These are phyloP conservation scores for Enteromius fasciolatus DNA, from an alignment of 2,797 vertebrate genomes.

Conservation along the genomic window DNA sequence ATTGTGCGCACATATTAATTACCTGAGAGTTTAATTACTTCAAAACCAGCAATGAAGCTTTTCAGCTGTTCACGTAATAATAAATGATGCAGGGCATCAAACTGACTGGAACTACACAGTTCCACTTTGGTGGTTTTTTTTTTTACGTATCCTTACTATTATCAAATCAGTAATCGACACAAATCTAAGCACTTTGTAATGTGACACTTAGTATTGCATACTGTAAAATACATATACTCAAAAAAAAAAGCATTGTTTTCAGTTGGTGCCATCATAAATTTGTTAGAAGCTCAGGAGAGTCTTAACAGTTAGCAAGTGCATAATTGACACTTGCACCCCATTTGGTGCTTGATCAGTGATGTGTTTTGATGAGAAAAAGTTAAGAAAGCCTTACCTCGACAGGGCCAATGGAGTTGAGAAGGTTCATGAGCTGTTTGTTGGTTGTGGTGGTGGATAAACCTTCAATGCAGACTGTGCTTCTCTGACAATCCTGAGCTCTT, in stretches of 20 bases:
- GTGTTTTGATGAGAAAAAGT: background rate
- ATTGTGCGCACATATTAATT: background rate
- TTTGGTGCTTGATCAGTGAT: background rate
- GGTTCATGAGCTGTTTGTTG: constrained; percentile 89
- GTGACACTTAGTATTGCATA: background rate
- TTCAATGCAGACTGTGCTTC: constrained; percentile 90
- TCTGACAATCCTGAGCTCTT: constrained; percentile 80
- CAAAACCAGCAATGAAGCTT: background rate
- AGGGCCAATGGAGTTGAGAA: constrained; percentile 95
- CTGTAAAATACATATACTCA: background rate
- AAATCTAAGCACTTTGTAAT: too few species aligned
- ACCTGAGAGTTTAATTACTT: background rate
- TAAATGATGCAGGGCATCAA: background rate
- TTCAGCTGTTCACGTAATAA: background rate
- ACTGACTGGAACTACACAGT: background rate
- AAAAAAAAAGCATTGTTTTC: background rate
- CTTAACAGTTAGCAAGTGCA: background rate
- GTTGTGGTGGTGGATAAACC: constrained; percentile 96
- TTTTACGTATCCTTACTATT: background rate
- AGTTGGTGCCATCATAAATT: background rate
- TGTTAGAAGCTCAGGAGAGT: background rate
- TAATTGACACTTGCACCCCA: too few species aligned
- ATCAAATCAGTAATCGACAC: background rate
- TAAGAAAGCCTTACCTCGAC: constrained; percentile 84
- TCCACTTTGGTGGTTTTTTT: background rate